Evolutionary conservation across 2,797 vertebrate genomes (phyloP).

Genomic region (Pelobates cultripes): DNA sequence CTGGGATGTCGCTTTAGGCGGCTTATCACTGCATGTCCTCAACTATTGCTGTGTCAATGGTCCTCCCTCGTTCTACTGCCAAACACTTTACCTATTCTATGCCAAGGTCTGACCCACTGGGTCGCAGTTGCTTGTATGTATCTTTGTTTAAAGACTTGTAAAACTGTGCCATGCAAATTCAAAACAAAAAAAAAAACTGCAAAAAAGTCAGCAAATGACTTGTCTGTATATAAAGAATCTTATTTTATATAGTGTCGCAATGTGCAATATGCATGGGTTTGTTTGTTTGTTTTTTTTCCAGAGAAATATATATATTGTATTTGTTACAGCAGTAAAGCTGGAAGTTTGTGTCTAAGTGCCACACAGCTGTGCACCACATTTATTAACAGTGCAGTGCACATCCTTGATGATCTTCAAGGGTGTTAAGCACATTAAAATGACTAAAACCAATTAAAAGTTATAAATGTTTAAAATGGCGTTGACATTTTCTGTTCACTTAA

Average conservation of each 20-base stretch:
- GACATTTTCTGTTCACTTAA: not conserved
- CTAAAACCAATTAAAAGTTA: conserved; percentile 37
- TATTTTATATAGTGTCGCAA: conserved; percentile 56
- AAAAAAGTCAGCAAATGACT: conserved; percentile 33
- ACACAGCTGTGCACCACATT: not conserved
- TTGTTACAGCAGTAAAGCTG: conserved; percentile 49
- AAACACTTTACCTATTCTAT: conserved; percentile 38
- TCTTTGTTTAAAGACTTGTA: conserved; percentile 18
- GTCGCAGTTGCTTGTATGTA: conserved; percentile 19
- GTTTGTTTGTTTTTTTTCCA: conserved; percentile 30
- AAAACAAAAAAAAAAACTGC: conserved; percentile 12
- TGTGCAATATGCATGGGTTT: conserved; percentile 58
- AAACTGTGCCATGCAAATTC: conserved; percentile 47
- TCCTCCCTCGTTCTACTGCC: conserved; percentile 26
- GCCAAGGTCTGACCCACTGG: conserved; percentile 34
- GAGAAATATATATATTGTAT: conserved; percentile 56
- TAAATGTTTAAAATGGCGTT: conserved; percentile 30
- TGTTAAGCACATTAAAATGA: conserved; percentile 47
- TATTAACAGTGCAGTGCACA: conserved; percentile 13
- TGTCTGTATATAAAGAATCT: conserved; percentile 56
- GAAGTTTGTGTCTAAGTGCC: conserved; percentile 18
- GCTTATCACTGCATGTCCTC: not conserved
- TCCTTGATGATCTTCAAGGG: conserved; percentile 13
- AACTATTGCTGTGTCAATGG: not conserved
- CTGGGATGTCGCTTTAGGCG: not conserved